Base-by-base conservation (phyloP, 2,888 invertebrate genomes). In the Poecilus cupreus region DNA sequence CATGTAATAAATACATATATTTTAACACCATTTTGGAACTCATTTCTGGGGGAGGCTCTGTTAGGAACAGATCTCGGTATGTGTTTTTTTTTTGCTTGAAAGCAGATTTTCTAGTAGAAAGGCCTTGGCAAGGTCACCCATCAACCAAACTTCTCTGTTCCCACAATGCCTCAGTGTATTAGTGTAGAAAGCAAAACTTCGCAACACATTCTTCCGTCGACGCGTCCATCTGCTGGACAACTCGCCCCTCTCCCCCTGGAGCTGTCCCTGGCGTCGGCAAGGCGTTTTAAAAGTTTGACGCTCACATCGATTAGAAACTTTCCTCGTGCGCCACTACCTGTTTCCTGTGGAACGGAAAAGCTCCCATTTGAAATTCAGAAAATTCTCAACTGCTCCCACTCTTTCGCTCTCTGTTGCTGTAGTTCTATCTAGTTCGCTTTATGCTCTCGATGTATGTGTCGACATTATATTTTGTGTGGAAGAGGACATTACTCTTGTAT, bases 271-370 rank as follows among this genome's bases (percentile, higher is more conserved):
- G 76, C 57, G 57, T 13, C 57, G 57, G 51, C 37, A 77, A 57
- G 77, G 60, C 77, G 60, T 60, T 77, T 77, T 77, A 77, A 77
- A 77, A 77, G 77, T 77, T 77, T 57, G 77, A 77, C 77, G 77
- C 39, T 39, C 39, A 60, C 77, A 77, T 77, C 77, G 77, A 77
- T 77, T 77, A 77, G 57, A 77, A 77, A 77, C 54, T 77, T 77
- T 77, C 57, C 60, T 77, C 57, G 49, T 46, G 24, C 74, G 39
- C 46, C 39, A 77, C 77, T 77, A 60, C 77, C 77, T 57, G 77
- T 77, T 77, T 77, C 60, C 77, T 60, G 43, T 60, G 22, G 22
- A 74, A 74, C 74, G 74, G 74, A 74, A 70, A 74, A 74, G 74
- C 74, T 74, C 49, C 49, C 49, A 74, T 74, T 74, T 74, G 74